A percentile compares a stretch with the other conserved stretches of the same genome.
phyloP scores from a whole-genome alignment of 2,113 vertebrate species.

The Loxodonta africana region DNA sequence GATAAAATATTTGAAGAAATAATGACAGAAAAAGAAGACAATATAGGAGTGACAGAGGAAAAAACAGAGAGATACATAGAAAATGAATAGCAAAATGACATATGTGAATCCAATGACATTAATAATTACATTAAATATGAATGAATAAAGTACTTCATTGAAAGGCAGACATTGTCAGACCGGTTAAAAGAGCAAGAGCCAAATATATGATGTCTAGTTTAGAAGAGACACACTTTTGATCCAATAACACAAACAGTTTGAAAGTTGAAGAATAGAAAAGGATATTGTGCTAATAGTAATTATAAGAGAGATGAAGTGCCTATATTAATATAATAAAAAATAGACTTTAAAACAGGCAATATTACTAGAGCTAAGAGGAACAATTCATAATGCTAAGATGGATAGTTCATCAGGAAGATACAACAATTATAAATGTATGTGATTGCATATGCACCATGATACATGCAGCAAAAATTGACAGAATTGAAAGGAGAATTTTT shows the following conservation, averaged over 20 bases:
- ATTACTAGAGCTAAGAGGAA: not conserved
- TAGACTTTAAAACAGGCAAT: not conserved
- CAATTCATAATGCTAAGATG: not conserved
- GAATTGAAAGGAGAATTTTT: not conserved
- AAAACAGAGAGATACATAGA: not conserved
- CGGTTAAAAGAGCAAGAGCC: not conserved
- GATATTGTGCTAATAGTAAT: not conserved
- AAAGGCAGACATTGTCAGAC: not conserved
- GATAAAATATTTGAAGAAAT: not conserved
- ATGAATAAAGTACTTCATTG: not conserved
- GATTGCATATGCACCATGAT: not conserved
- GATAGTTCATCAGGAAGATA: not conserved
- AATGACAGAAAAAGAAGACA: not conserved
- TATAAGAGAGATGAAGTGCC: not conserved
- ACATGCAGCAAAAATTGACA: not conserved
- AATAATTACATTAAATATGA: not conserved
- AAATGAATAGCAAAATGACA: not conserved
- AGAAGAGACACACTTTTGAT: not conserved
- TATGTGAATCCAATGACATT: not conserved
- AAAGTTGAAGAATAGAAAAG: not conserved
- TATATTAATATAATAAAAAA: not conserved
- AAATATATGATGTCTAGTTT: not conserved
- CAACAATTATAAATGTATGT: not conserved
- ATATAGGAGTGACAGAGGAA: not conserved
- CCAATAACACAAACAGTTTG: not conserved